These are phyloP conservation scores for Echeneis naucrates DNA, from an alignment of 2,797 vertebrate genomes.

Conservation along the genomic window DNA sequence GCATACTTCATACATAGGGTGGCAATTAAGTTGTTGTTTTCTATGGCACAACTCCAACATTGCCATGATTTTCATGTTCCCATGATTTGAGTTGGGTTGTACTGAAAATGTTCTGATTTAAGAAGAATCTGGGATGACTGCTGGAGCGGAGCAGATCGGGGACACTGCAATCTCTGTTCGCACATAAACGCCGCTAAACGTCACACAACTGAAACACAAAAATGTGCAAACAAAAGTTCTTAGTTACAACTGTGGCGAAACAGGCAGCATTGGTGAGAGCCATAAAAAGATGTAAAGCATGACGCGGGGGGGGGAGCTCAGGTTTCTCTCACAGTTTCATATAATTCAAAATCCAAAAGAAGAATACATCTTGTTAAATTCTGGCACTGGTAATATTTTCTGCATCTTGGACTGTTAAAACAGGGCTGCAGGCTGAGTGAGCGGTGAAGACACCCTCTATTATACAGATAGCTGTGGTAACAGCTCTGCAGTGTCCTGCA, in stretches of 20 bases:
- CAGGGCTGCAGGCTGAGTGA: conserved; percentile 35
- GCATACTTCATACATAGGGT: conserved; percentile 69
- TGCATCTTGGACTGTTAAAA: conserved; percentile 24
- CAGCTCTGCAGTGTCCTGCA: conserved; percentile 30
- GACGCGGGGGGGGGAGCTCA: too few species aligned
- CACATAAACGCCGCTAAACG: too few species aligned
- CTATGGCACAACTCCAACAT: conserved; percentile 74
- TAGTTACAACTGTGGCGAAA: not conserved
- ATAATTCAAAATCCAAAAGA: not conserved
- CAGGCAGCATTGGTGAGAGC: not conserved
- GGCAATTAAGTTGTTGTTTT: conserved; percentile 77
- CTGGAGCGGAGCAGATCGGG: conserved; percentile 20
- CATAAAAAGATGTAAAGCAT: too few species aligned
- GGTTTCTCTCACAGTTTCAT: not conserved
- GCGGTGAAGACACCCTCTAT: conserved; percentile 50
- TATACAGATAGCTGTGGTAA: conserved; percentile 57
- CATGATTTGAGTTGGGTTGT: conserved; percentile 54
- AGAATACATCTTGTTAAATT: conserved; percentile 15
- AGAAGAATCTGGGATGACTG: conserved; percentile 45
- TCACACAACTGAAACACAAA: conserved; percentile 5
- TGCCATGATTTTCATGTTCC: conserved; percentile 64
- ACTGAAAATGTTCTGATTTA: conserved; percentile 68
- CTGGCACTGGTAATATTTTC: conserved; percentile 13
- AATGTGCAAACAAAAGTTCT: too few species aligned
- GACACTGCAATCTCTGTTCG: conserved; percentile 27